Conservation (phyloP, 2,888 invertebrate genomes). For the Epicampocera succincta region DNA sequence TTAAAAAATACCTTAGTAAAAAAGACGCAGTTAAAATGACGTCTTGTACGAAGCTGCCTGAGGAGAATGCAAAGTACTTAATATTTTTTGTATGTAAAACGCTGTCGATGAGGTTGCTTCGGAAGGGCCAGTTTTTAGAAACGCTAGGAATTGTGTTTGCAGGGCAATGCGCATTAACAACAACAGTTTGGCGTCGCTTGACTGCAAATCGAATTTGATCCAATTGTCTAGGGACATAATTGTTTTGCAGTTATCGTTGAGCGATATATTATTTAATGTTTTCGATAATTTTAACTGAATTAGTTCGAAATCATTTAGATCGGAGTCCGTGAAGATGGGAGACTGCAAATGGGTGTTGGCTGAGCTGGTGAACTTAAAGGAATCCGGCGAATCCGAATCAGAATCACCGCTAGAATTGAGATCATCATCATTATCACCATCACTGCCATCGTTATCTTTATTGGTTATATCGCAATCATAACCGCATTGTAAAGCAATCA, state of each 20-base stretch:
- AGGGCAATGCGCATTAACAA: conserved; percentile 71
- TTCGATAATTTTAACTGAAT: conserved; percentile 53
- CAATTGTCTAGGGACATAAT: conserved; percentile 87
- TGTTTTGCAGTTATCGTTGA: conserved; percentile 61
- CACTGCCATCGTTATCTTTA: conserved; percentile 69
- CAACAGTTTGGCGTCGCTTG: conserved; percentile 82
- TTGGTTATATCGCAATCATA: conserved; percentile 66
- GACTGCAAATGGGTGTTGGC: conserved; percentile 10
- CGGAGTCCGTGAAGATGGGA: conserved; percentile 12
- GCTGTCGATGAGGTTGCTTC: conserved; percentile 68
- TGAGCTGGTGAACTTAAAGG: conserved; percentile 25
- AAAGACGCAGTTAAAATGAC: conserved; percentile 61
- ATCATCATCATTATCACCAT: conserved; percentile 66
- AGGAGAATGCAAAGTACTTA: conserved; percentile 66
- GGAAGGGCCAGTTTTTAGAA: conserved; percentile 72
- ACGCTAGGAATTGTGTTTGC: conserved; percentile 72
- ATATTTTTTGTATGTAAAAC: conserved; percentile 71
- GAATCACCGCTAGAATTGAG: conserved; percentile 22
- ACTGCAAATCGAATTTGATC: conserved; percentile 87
- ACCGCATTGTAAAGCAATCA: conserved; percentile 87
- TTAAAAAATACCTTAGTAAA: conserved; percentile 38
- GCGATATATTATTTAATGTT: conserved; percentile 65
- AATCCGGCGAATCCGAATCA: conserved; percentile 47
- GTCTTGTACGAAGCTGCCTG: conserved; percentile 51
- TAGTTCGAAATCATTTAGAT: conserved; percentile 52